Evolutionary conservation across 1,140 invertebrate genomes (phyloP), one percentile per base, ranked within the genome.

Genomic region (Drosophila prosaltans): DNA sequence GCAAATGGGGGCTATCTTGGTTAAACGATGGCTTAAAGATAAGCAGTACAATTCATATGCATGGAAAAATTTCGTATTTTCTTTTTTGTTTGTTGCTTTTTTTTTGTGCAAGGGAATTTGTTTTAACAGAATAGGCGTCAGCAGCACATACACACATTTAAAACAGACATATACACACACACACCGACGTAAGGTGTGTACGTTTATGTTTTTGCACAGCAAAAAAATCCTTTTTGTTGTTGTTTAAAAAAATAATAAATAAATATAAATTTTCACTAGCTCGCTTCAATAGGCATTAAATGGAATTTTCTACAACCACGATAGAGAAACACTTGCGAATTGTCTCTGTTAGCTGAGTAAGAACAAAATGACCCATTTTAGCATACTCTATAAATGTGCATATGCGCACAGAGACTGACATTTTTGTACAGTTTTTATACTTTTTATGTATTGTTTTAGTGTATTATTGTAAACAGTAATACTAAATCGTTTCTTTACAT

Each of bases 141-240:
- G 45, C 8, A 26, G 45, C 7, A 24, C 21, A 48, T 48, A 48
- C 8, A 51, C 45, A 51, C 6, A 51, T 3, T 3, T 8, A 26
- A 9, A 26, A 26, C 3, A 43, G 3, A n/a, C n/a, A 43, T 16
- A n/a, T 5, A 5, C n/a, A n/a, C 45, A 26, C 21, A 51, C 45
- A 51, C 21, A 3, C 45, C 8, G 2, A 51, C 21, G 8, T 2
- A 36, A 51, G 21, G 45, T 51, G 24, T 51, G 24, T 51, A 51
- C 45, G 45, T 51, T 51, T 51, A 51, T 24, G 45, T 51, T 51
- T 51, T 51, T 26, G 45, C 45, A 51, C 45, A 51, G 45, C 45
- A 48, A 51, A 51, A 51, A 51, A 51, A 51, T 51, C 45, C 45
- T 51, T 51, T 1, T 51, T 51, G 8, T 9, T 43, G 10, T 43